A percentile compares a stretch with the other conserved stretches of the same genome.
These are phyloP conservation scores for Aleiodes sp. DNA, from an alignment of 1,140 invertebrate species.

Conservation along the genomic window DNA sequence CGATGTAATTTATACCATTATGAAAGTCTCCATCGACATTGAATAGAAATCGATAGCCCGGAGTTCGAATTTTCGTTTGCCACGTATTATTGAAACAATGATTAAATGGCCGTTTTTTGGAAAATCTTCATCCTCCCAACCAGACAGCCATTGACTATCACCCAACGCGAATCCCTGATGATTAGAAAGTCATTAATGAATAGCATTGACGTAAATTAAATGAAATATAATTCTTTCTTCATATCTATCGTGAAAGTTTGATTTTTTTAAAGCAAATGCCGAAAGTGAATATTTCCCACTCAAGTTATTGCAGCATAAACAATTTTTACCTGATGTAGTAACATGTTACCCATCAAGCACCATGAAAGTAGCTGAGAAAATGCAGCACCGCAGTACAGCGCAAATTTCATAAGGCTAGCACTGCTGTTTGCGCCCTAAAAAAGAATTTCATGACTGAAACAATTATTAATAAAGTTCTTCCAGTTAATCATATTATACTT, in stretches of 20 bases:
- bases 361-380: conserved; percentile 35
- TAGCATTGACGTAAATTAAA: background rate
- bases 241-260: no score
- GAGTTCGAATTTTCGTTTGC: background rate
- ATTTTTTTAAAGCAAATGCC: no score
- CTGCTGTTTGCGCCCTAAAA: conserved; percentile 25
- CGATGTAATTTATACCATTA: background rate
- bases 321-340: conserved; percentile 29
- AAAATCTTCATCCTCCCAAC: background rate
- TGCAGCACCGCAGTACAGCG: conserved; percentile 29
- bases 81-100: background rate
- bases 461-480: background rate
- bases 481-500: conserved; percentile 26
- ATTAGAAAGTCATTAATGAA: background rate
- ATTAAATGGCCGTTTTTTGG: background rate
- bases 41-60: conserved; percentile 4
- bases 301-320: no score
- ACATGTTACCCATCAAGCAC: conserved; percentile 34
- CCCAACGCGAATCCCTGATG: background rate
- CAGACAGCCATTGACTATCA: background rate
- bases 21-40: conserved; percentile 2
- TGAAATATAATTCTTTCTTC: background rate
- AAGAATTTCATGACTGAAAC: background rate
- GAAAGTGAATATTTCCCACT: no score
- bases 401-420: conserved; percentile 30